Evolutionary conservation across 2,888 invertebrate genomes (phyloP).

Genomic region (Morpho deidamia): DNA sequence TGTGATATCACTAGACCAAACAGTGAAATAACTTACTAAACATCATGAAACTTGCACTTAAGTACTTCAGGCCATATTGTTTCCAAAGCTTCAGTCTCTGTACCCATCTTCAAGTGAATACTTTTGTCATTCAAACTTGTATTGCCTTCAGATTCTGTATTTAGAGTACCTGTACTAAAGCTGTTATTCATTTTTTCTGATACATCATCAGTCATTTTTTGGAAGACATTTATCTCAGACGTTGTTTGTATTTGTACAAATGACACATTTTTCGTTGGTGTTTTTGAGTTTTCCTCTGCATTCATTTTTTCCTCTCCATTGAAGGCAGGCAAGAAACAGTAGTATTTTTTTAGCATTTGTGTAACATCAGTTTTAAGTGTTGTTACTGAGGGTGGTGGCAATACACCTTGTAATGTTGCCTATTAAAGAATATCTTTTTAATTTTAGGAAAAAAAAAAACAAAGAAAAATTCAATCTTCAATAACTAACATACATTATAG

Average conservation of each 20-base stretch:
- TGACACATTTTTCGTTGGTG: slow-evolving; percentile 62
- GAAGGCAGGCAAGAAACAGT: slow-evolving; percentile 72
- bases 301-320: slow-evolving; percentile 49
- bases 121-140: slow-evolving; percentile 49
- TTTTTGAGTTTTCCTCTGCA: slow-evolving; percentile 45
- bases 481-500: no score
- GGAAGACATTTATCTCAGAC: slow-evolving; percentile 21
- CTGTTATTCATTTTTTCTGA: slow-evolving; percentile 8
- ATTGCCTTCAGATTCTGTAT: slow-evolving; percentile 39
- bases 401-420: slow-evolving; percentile 81
- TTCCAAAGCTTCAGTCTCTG: slow-evolving; percentile 54
- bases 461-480: no score
- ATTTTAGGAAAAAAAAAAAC: no score
- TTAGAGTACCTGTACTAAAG: slow-evolving; percentile 26
- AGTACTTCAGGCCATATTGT: slow-evolving; percentile 80
- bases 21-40: slow-evolving; percentile 79
- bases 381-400: slow-evolving; percentile 87
- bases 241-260: slow-evolving; percentile 54
- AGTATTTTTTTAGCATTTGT: slow-evolving; percentile 80
- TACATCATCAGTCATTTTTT: slow-evolving; percentile 20
- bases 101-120: slow-evolving; percentile 49
- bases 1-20: no score
- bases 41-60: slow-evolving; percentile 82
- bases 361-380: slow-evolving; percentile 81
- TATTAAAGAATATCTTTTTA: slow-evolving; percentile 42